phyloP scores from a whole-genome alignment of 2,888 invertebrate species.

The Leptothorax acervorum region DNA sequence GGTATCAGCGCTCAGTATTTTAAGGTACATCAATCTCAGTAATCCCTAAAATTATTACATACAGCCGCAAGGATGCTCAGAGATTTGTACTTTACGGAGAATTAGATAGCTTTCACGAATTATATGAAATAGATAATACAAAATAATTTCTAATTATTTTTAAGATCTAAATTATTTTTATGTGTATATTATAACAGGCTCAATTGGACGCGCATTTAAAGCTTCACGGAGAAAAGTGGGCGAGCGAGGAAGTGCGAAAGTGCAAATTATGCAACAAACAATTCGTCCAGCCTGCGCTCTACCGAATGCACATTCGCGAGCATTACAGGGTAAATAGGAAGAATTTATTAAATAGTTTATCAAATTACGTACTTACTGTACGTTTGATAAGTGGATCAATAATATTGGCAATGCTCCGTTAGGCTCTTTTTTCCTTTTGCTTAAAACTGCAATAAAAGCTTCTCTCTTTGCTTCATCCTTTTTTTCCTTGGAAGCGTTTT shows the following conservation, averaged over 20 bases:
- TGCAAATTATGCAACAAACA: slow-evolving; percentile 88
- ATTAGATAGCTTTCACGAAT: neutral
- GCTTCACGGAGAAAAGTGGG: slow-evolving; percentile 82
- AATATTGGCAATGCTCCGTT: neutral
- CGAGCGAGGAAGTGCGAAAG: slow-evolving; percentile 83
- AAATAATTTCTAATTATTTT: neutral
- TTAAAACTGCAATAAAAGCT: slow-evolving; percentile 8
- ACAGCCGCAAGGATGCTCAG: neutral
- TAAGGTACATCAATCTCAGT: slow-evolving; percentile 69
- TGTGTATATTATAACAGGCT: slow-evolving; percentile 66
- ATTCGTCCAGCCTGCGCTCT: slow-evolving; percentile 85
- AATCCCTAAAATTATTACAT: slow-evolving; percentile 13
- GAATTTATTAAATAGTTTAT: neutral
- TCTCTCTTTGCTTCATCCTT: neutral
- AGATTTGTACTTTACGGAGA: neutral
- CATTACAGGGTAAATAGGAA: slow-evolving; percentile 87
- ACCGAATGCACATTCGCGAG: slow-evolving; percentile 86
- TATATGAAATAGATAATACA: neutral
- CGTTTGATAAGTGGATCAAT: neutral
- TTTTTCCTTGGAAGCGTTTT: neutral
- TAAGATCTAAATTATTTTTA: slow-evolving; percentile 1
- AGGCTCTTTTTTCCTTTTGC: neutral
- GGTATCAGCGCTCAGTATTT: slow-evolving; percentile 79
- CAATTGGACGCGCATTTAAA: slow-evolving; percentile 83
- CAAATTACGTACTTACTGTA: neutral